Percentiles rank a stretch among this genome's conserved stretches.
Evolutionary conservation across 2,797 vertebrate genomes (phyloP).

Genomic region (Peromyscus nudipes): DNA sequence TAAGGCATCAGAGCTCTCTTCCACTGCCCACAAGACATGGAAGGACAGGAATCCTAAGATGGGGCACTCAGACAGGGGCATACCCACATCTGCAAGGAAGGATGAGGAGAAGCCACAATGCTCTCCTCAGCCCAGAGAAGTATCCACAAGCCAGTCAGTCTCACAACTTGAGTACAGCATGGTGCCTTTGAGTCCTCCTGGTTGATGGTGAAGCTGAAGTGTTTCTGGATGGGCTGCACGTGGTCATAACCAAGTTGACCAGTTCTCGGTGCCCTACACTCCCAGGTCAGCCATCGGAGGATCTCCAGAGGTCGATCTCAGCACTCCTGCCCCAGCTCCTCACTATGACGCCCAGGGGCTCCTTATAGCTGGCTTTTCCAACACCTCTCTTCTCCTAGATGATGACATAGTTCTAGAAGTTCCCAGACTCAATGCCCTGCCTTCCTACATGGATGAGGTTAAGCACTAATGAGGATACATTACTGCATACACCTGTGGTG

Average conservation of each 20-base stretch:
- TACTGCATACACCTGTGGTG: neutral
- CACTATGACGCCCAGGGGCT: neutral
- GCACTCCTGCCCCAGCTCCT: neutral
- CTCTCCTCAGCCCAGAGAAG: neutral
- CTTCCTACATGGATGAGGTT: neutral
- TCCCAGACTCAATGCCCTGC: neutral
- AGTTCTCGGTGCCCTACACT: neutral
- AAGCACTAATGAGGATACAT: accelerated
- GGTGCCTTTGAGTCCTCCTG: neutral
- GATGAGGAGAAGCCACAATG: neutral
- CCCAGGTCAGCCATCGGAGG: neutral
- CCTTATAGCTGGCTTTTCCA: neutral
- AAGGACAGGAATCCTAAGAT: neutral
- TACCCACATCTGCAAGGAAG: neutral
- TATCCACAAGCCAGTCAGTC: neutral
- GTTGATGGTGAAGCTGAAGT: neutral
- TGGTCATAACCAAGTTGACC: neutral
- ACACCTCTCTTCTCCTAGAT: neutral
- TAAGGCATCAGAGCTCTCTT: neutral
- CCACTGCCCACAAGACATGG: neutral
- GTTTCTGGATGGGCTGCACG: neutral
- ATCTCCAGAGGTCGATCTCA: neutral
- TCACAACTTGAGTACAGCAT: neutral
- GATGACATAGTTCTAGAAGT: neutral
- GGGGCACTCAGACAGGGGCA: neutral